phyloP scores from a whole-genome alignment of 2,113 vertebrate species.

The Catharus fuscescens region DNA sequence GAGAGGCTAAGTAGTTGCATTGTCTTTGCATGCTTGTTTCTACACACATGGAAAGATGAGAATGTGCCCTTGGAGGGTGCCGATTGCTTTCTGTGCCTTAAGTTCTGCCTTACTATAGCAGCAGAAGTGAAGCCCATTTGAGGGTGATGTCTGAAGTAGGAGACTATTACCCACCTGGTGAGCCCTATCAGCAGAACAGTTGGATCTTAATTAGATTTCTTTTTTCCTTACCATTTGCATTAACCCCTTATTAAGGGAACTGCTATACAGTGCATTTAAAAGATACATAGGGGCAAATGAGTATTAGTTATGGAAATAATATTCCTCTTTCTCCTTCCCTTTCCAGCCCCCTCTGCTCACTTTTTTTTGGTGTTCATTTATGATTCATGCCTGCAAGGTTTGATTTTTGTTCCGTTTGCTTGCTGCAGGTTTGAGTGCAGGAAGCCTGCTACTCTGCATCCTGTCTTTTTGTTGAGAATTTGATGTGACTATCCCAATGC shows the following conservation, averaged over 20 bases:
- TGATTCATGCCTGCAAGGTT: background rate
- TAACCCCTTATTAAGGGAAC: slow-evolving; percentile 42
- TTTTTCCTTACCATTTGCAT: slow-evolving; percentile 21
- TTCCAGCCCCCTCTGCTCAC: background rate
- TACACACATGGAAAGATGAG: background rate
- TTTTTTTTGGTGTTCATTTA: background rate
- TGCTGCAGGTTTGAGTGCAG: background rate
- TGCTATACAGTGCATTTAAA: slow-evolving; percentile 4
- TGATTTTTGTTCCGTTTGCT: background rate
- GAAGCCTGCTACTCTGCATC: background rate
- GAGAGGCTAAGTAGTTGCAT: background rate
- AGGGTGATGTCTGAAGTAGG: slow-evolving; percentile 9
- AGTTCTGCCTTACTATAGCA: slow-evolving; percentile 15
- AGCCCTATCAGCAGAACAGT: slow-evolving; percentile 58
- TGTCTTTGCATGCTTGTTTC: slow-evolving; percentile 5
- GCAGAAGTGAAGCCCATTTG: slow-evolving; percentile 14
- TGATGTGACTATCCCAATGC: background rate
- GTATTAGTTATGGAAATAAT: background rate
- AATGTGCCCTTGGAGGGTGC: background rate
- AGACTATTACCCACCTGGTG: slow-evolving; percentile 59
- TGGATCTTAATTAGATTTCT: slow-evolving; percentile 65
- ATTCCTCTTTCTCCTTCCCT: background rate
- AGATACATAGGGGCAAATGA: background rate
- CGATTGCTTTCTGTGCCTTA: background rate
- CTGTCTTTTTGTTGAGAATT: background rate